Conservation (phyloP, 1,140 invertebrate genomes). For the Apis florea region DNA sequence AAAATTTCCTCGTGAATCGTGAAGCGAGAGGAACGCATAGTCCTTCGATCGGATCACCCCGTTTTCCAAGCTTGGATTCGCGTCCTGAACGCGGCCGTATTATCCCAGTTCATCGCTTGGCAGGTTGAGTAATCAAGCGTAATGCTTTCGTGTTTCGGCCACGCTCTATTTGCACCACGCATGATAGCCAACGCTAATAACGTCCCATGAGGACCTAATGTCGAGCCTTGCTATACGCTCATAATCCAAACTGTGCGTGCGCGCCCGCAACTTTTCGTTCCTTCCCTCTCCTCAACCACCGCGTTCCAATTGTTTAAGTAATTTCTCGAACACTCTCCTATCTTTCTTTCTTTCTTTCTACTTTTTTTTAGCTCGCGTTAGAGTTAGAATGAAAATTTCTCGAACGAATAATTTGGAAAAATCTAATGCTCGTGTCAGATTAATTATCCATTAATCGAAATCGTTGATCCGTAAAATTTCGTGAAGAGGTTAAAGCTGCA, state of each 20-base stretch:
- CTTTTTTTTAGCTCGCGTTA: no score
- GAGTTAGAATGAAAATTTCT: no score
- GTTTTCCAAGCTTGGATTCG: constrained; percentile 9
- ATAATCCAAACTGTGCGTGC: constrained; percentile 68
- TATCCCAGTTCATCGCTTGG: constrained; percentile 63
- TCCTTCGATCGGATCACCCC: background rate
- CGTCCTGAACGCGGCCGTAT: constrained; percentile 29
- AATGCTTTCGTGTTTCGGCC: constrained; percentile 75
- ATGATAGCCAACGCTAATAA: constrained; percentile 77
- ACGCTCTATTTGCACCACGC: constrained; percentile 73
- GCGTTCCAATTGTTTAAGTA: background rate
- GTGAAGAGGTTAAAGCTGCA: no score
- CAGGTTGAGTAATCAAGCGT: constrained; percentile 75
- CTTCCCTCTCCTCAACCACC: constrained; percentile 22
- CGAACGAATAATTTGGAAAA: no score
- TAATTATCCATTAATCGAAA: background rate
- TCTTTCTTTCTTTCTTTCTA: no score
- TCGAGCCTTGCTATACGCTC: constrained; percentile 50
- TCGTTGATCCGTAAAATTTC: background rate
- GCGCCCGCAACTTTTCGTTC: constrained; percentile 49
- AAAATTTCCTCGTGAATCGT: background rate
- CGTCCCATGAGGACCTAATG: constrained; percentile 74
- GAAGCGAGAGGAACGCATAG: background rate
- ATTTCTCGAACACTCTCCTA: background rate
- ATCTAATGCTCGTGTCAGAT: background rate